These are phyloP conservation scores for Tympanuchus pallidicinctus DNA, from an alignment of 2,113 vertebrate genomes.

Conservation along the genomic window DNA sequence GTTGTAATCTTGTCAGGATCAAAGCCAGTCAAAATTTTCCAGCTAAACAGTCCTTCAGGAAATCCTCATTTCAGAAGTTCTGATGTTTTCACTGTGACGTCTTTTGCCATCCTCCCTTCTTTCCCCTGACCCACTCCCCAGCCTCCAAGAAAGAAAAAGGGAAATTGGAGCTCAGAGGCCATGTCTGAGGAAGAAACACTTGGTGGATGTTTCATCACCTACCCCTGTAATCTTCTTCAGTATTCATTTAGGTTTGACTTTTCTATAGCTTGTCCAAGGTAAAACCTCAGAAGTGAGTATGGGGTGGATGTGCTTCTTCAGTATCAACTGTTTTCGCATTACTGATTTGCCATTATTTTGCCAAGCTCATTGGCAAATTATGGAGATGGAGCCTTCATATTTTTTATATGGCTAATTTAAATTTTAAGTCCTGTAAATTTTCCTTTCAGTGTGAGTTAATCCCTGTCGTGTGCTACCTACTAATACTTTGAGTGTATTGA, in stretches of 20 bases:
- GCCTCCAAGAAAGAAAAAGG: no score
- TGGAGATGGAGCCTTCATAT: rapidly evolving
- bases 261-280: not conserved
- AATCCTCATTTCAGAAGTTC: not conserved
- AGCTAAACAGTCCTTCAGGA: not conserved
- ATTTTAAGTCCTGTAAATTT: not conserved
- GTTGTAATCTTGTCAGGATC: not conserved
- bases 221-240: not conserved
- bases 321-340: not conserved
- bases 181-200: not conserved
- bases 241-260: not conserved
- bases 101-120: not conserved
- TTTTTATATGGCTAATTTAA: not conserved
- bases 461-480: not conserved
- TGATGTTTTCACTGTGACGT: not conserved
- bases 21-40: not conserved
- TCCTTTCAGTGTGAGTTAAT: not conserved
- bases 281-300: not conserved
- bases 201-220: not conserved
- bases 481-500: not conserved
- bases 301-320: not conserved
- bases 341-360: not conserved
- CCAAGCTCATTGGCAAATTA: not conserved
- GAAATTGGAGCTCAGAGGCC: not conserved
- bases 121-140: rapidly evolving